phyloP scores from a whole-genome alignment of 1,140 invertebrate species.

The Drosophila nikananu region DNA sequence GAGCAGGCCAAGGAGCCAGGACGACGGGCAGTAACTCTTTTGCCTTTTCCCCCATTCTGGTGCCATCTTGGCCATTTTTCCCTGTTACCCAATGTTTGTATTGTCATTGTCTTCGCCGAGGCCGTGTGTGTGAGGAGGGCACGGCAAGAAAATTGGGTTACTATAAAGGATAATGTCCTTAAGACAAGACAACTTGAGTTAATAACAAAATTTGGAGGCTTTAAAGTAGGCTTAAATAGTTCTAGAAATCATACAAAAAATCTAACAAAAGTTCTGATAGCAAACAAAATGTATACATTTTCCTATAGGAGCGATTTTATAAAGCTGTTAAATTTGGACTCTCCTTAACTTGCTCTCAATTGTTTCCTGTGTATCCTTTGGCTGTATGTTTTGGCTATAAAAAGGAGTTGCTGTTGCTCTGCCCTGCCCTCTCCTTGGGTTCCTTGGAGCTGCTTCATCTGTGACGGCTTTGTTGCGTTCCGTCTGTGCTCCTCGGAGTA shows the following conservation, averaged over 20 bases:
- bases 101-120: conserved; percentile 61
- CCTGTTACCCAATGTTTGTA: conserved; percentile 65
- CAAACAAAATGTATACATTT: too few relatives aligned
- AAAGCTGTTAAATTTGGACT: background rate
- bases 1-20: conserved; percentile 12
- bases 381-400: conserved; percentile 5
- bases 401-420: conserved; percentile 35
- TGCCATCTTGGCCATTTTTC: conserved; percentile 68
- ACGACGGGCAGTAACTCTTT: conserved; percentile 62
- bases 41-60: conserved; percentile 18
- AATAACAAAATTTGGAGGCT: background rate
- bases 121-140: conserved; percentile 33
- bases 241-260: background rate
- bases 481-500: conserved; percentile 9
- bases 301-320: background rate
- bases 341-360: too few relatives aligned
- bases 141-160: conserved; percentile 7
- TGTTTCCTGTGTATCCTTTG: background rate
- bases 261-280: background rate
- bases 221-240: background rate
- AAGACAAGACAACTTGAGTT: background rate
- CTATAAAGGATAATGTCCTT: background rate
- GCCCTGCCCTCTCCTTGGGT: background rate
- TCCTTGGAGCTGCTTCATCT: conserved; percentile 27
- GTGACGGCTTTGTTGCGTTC: conserved; percentile 44